Conservation (phyloP, 2,888 invertebrate species). For the Tetragonula carbonaria region DNA sequence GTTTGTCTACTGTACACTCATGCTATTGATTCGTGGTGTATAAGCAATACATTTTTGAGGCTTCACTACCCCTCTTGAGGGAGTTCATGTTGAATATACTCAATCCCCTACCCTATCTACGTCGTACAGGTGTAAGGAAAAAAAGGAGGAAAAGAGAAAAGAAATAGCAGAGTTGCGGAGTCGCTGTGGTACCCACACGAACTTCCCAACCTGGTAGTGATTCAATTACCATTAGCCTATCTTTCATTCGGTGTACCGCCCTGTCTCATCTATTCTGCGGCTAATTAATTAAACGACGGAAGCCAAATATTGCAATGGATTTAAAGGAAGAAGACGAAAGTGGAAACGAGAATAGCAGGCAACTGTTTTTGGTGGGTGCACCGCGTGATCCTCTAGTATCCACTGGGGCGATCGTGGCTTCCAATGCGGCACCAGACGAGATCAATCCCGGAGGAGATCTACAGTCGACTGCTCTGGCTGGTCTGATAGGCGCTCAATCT, state of each 20-base stretch:
- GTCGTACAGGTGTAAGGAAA: conserved; percentile 77
- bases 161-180: conserved; percentile 71
- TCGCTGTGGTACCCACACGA: conserved; percentile 68
- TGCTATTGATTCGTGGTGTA: conserved; percentile 80
- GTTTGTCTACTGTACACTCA: conserved; percentile 54
- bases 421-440: conserved; percentile 74
- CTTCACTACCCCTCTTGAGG: conserved; percentile 80
- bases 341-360: conserved; percentile 75
- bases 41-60: conserved; percentile 80
- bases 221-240: conserved; percentile 73
- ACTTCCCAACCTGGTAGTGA: conserved; percentile 71
- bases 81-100: conserved; percentile 77
- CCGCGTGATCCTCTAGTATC: conserved; percentile 82
- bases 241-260: conserved; percentile 48
- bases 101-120: conserved; percentile 76
- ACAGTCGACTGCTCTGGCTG: conserved; percentile 80
- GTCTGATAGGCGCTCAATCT: conserved; percentile 82
- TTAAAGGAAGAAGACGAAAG: conserved; percentile 80
- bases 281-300: conserved; percentile 53
- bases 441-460: conserved; percentile 77
- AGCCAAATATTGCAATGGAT: conserved; percentile 73
- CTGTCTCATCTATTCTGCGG: conserved; percentile 22
- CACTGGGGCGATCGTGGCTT: conserved; percentile 78
- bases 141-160: conserved; percentile 73
- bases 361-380: conserved; percentile 79